Conservation (phyloP, 2,113 vertebrate genomes). For the Pygoscelis adeliae region DNA sequence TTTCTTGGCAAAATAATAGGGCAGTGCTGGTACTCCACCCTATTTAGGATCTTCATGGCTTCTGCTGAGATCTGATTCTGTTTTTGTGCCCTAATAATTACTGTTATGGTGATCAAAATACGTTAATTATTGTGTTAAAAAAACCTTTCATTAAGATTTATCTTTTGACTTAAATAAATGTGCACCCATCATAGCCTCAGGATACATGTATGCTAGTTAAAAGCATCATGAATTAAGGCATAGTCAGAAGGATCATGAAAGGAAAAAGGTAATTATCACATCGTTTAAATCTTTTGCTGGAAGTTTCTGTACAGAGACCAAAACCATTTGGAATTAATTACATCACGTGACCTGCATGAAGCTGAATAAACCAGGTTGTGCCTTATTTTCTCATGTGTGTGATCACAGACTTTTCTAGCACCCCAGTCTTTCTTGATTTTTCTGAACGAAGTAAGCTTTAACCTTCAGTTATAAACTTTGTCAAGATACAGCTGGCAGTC, state of each 20-base stretch:
- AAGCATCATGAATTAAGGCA: constrained; percentile 43
- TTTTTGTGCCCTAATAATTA: constrained; percentile 42
- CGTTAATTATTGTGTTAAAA: constrained; percentile 51
- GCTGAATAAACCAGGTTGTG: neutral
- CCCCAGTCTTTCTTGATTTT: neutral
- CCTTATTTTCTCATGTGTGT: neutral
- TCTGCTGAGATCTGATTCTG: constrained; percentile 41
- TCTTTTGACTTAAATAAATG: constrained; percentile 57
- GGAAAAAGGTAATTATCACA: constrained; percentile 42
- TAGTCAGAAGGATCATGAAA: constrained; percentile 39
- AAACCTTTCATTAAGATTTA: constrained; percentile 51
- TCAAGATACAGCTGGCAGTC: neutral
- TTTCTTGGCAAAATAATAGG: constrained; percentile 51
- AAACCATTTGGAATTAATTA: constrained; percentile 7
- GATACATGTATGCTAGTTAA: constrained; percentile 35
- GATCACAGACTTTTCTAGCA: neutral
- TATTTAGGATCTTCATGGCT: constrained; percentile 24
- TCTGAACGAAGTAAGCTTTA: neutral
- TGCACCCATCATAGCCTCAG: constrained; percentile 17
- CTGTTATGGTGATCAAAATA: constrained; percentile 51
- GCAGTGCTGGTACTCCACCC: constrained; percentile 6
- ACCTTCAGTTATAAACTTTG: neutral
- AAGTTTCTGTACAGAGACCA: constrained; percentile 40
- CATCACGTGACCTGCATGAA: neutral
- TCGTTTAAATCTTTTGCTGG: constrained; percentile 21